Base-by-base conservation (phyloP, 2,113 vertebrate species). In the Pandion haliaetus region DNA sequence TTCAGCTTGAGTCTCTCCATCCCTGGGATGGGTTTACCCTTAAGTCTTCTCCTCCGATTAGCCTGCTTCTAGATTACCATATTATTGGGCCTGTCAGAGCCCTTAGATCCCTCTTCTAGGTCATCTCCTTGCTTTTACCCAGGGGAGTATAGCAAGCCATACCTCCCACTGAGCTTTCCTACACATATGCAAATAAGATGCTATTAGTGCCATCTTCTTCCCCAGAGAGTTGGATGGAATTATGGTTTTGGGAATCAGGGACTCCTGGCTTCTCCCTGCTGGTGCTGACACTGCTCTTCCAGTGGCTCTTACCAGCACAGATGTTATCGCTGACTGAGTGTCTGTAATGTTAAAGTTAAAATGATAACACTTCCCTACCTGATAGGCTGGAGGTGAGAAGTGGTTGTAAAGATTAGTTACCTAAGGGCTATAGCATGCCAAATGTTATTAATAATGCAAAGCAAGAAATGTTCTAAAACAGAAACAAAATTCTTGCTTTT, bases 401-500 rank as follows among this genome's bases (percentile, higher is more conserved):
- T 32, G 42, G 29, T 88, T 95, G 89, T 84, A 76, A 91, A 62
- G 89, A 88, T 89, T 93, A 79, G 81, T 82, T 91, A 91, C 78
- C 87, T 58, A 77, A 94, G 54, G 84, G 78, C 54, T 73, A 26
- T 26, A 54, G 84, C 2, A 7, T 93, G 89, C 89, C 84, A 85
- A 93, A 84, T 1, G 10, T 65, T 93, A 91, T 90, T 94, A 95
- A 95, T 87, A 96, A 95, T 94, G 91, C 78, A 91, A 77, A 95
- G 57, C 62, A 85, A 93, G 91, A 66, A 94, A 77, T 23, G 29
- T 91, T 85, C 78, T 66, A 66, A 91, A 97, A 82, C 13, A 50
- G 70, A 92, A 94, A 62, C 32, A 15, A 93, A 97, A 87, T 47
- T 91, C 81, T 77, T 89, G 45, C 58, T 66, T 95, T 95, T 91